Conservation (phyloP, 2,113 vertebrate genomes). For the Hemiscyllium ocellatum region DNA sequence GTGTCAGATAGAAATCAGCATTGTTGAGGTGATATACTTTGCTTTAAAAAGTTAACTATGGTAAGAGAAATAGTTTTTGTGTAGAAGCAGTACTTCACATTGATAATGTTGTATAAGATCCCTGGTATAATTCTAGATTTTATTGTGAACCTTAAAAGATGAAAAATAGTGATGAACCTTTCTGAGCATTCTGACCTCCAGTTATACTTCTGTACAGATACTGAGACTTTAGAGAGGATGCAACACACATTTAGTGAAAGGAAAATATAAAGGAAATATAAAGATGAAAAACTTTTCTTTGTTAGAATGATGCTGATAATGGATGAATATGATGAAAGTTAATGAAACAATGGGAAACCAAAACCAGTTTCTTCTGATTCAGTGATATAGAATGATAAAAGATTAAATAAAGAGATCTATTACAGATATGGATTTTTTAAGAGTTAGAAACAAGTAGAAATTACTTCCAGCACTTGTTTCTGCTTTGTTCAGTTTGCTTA, state of each 20-base stretch:
- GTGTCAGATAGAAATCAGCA: no score
- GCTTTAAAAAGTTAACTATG: no score
- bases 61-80: no score
- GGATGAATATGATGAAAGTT: neutral
- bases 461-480: neutral
- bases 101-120: neutral
- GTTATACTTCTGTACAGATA: neutral
- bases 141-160: no score
- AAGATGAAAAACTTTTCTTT: neutral
- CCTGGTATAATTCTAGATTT: no score
- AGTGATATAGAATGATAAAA: neutral
- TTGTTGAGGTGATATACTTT: no score
- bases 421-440: neutral
- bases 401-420: neutral
- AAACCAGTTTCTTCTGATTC: neutral
- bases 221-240: neutral
- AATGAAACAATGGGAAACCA: neutral
- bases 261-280: no score
- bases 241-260: neutral
- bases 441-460: neutral
- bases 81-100: neutral
- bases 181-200: neutral
- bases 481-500: neutral
- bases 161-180: neutral
- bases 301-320: neutral